Base-by-base conservation (phyloP, 2,113 vertebrate genomes). In the Bungarus multicinctus region DNA sequence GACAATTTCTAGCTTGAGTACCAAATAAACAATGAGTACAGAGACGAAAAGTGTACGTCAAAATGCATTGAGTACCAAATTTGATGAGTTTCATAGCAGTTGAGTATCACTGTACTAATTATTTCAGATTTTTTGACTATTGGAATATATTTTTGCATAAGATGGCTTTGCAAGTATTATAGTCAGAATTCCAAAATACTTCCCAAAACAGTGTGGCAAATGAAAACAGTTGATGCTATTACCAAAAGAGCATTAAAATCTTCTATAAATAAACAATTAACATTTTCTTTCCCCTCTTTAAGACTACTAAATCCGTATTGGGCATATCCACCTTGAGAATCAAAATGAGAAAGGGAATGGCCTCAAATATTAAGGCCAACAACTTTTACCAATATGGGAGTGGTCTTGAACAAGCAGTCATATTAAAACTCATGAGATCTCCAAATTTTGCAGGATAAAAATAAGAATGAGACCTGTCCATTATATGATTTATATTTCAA, bases 151-250 rank as follows among this genome's bases (percentile, higher is more conserved):
- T 50, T 58, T 89, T 57, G 91, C 89, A 90, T 92, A 95, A 91
- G 52, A 90, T 96, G 94, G 94, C 90, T 96, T 85, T 90, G 54
- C 94, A 95, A 95, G 90, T 92, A 92, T 52, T 93, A 45, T 91
- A 23, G 50, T 92, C 69, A 52, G 85, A 87, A 89, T 92, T 94
- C 94, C 74, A 96, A 57, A 81, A 93, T 90, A 88, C 58, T 34
- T 94, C 90, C 93, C 94, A 94, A 95, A 95, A 91, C 69, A 94
- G 91, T 95, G 94, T 94, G 86, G 47, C 92, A 94, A 95, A 95
- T 94, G 45, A 0, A 0, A 94, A 96, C 8, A 57, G 69, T 85
- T 54, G n/a, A 60, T 22, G 22, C 23, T 47, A 86, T 93, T 90
- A 52, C n/a, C 52, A 23, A 93, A 86, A 90, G 60, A 14, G 27